phyloP scores from a whole-genome alignment of 2,888 invertebrate species.

The Nomada ruficornis region DNA sequence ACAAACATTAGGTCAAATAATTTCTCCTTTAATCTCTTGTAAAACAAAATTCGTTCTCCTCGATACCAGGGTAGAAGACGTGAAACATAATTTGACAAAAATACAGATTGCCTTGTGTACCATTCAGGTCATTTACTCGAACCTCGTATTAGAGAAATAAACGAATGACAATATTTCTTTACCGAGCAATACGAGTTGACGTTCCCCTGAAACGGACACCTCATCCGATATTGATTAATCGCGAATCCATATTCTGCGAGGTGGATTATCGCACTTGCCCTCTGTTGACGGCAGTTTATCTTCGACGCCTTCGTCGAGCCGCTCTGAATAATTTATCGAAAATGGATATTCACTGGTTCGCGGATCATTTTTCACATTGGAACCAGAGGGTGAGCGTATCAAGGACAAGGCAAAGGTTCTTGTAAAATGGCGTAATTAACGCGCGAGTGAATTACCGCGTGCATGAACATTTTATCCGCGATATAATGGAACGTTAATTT shows the following conservation, averaged over 20 bases:
- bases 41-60: no score
- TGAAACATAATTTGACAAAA: neutral
- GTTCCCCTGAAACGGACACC: conserved; percentile 8
- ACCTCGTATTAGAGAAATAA: neutral
- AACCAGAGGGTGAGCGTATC: neutral
- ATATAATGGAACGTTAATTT: neutral
- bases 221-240: conserved; percentile 56
- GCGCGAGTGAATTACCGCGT: neutral
- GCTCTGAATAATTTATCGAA: conserved; percentile 56
- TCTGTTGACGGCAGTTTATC: conserved; percentile 49
- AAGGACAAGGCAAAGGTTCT: neutral
- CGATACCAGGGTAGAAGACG: neutral
- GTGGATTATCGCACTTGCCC: conserved; percentile 42
- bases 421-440: conserved; percentile 2
- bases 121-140: neutral
- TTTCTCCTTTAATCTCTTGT: no score
- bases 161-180: conserved; percentile 26
- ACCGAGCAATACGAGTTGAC: neutral
- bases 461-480: neutral
- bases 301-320: conserved; percentile 30
- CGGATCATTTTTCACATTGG: conserved; percentile 30
- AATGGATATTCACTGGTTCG: conserved; percentile 33
- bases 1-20: no score
- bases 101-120: neutral
- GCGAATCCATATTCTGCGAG: conserved; percentile 30